These are phyloP conservation scores for Myotis pilosus DNA, from an alignment of 2,797 vertebrate species.

Conservation along the genomic window DNA sequence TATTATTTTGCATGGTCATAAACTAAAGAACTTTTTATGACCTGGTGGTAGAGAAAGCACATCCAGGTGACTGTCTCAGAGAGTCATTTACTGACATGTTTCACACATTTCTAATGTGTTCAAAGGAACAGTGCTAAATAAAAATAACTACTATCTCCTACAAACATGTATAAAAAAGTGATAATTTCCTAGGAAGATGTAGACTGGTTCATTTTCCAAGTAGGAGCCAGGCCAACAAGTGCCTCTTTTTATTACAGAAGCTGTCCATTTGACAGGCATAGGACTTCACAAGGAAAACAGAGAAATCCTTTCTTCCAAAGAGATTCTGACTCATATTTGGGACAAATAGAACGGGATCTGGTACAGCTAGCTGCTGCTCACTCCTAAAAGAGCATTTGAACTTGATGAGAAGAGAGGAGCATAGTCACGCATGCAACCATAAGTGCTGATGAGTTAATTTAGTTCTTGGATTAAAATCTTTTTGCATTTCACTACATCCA, in stretches of 20 bases:
- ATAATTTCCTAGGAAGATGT: neutral
- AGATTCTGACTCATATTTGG: conserved; percentile 36
- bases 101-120: neutral
- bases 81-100: neutral
- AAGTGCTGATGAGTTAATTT: neutral
- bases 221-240: neutral
- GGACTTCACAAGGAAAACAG: neutral
- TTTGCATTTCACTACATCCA: neutral
- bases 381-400: neutral
- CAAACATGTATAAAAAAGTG: neutral
- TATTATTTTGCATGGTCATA: neutral
- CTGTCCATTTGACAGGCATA: neutral
- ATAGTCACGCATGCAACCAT: neutral
- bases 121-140: conserved; percentile 3
- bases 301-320: conserved; percentile 35
- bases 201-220: neutral
- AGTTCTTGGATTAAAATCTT: neutral
- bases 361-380: neutral
- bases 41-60: neutral
- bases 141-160: neutral
- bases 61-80: neutral
- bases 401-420: neutral
- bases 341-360: neutral
- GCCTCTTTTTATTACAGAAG: neutral
- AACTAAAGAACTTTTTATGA: neutral